Percentiles rank a stretch among this genome's conserved stretches.
Conservation (phyloP, 1,140 invertebrate species). For the Parapsyche elsis region DNA sequence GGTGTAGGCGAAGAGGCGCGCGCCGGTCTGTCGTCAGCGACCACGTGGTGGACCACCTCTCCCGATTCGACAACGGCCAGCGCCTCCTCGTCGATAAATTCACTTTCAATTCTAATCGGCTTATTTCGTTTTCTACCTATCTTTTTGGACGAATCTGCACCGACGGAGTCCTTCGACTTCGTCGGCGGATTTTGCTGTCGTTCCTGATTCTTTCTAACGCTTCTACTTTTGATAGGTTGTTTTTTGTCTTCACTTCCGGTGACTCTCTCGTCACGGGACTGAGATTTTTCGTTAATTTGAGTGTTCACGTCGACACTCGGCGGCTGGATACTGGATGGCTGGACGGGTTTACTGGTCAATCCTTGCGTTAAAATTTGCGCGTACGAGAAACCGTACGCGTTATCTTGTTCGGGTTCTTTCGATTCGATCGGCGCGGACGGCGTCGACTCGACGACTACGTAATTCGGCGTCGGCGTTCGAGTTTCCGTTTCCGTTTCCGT, state of each 20-base stretch:
- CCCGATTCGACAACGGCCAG: constrained; percentile 34
- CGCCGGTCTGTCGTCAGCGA: constrained; percentile 34
- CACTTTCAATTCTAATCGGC: constrained; percentile 46
- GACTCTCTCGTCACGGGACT: constrained; percentile 59
- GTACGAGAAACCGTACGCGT: constrained; percentile 71
- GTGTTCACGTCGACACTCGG: background rate
- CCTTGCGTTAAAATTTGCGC: constrained; percentile 79
- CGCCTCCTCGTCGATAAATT: constrained; percentile 39
- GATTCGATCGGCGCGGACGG: background rate
- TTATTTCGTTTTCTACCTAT: constrained; percentile 53
- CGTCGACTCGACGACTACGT: background rate
- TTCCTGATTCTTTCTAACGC: constrained; percentile 46
- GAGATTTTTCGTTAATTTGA: constrained; percentile 56
- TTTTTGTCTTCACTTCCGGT: constrained; percentile 55
- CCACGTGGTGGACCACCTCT: constrained; percentile 46
- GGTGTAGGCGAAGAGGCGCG: constrained; percentile 5
- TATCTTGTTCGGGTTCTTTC: constrained; percentile 39
- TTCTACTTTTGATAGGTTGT: constrained; percentile 52
- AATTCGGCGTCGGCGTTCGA: background rate
- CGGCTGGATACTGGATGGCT: constrained; percentile 68
- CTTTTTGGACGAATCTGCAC: constrained; percentile 31
- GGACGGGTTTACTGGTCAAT: constrained; percentile 66
- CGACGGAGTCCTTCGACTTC: constrained; percentile 46
- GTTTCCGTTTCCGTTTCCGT: background rate
- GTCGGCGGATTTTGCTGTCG: constrained; percentile 40